Evolutionary conservation across 2,113 vertebrate species (phyloP), one percentile per base, ranked within the genome.

Genomic region (Rostratula benghalensis): DNA sequence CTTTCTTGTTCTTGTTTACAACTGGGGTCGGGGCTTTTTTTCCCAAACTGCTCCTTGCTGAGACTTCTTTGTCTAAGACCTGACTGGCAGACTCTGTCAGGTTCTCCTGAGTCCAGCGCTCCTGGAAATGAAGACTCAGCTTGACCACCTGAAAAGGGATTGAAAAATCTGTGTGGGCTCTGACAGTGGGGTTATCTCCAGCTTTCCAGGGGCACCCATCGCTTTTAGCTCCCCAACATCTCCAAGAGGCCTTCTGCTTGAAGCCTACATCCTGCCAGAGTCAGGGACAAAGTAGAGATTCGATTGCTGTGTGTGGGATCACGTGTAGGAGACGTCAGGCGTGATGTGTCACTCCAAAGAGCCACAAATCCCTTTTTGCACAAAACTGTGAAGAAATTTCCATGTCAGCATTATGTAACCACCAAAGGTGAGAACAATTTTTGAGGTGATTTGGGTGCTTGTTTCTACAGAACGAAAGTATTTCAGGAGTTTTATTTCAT

Each of bases 271-370:
- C 75, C 37, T 6, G 1, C 13, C 65, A 56, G 16, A 69, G 61
- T 22, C 35, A 48, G 89, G 61, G 43, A 69, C 64, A 60, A 71
- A 50, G 78, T 5, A 13, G 63, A 69, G 37, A 19, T 65, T n/a
- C 41, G 50, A 10, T 27, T 54, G n/a, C 79, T 22, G 6, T 22
- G 8, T 17, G 5, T 4, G 11, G 43, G 59, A 53, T 35, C 13
- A 6, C 11, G 3, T 0, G 8, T 33, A 63, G 25, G 56, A 65
- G 31, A 85, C 21, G 3, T 50, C 80, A 45, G 65, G 6, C 1
- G 1, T 13, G 59, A 4, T 37, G 9, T 27, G 67, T 59, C 57
- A 6, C 74, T 50, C 28, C 46, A 50, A 23, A 28, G 3, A 54
- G 54, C 22, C 78, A 37, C 69, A 59, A 43, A 74, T 13, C 27